Evolutionary conservation across 92 coral and sea anemone species (phyloP).

Genomic region (Siderastrea radians): DNA sequence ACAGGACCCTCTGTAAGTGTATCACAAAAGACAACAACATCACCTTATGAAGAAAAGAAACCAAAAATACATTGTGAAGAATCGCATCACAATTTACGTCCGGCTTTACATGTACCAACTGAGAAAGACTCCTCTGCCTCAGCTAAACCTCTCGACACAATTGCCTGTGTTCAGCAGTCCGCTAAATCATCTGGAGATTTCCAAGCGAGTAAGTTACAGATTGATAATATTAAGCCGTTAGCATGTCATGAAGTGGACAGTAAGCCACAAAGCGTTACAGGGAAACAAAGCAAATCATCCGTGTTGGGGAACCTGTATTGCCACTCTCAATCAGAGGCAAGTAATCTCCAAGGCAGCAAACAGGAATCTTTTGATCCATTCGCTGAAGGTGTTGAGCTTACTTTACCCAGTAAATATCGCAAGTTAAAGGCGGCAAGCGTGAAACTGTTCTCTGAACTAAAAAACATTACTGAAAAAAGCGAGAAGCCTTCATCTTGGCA

Average conservation of each 20-base stretch:
- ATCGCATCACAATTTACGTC: not conserved
- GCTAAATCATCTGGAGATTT: not conserved
- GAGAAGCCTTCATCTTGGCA: slow-evolving; percentile 18
- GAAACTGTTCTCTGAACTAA: slow-evolving; percentile 67
- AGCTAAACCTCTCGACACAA: not conserved
- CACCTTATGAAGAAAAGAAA: not conserved
- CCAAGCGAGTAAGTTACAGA: not conserved
- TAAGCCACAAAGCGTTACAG: not conserved
- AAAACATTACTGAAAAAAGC: slow-evolving; percentile 15
- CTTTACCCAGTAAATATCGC: slow-evolving; percentile 78
- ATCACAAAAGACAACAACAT: not conserved
- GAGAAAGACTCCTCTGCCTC: not conserved
- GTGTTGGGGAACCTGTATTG: not conserved
- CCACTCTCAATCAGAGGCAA: not conserved
- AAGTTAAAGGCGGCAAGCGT: slow-evolving; percentile 74
- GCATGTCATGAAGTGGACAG: not conserved
- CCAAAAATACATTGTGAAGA: not conserved
- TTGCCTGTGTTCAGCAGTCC: not conserved
- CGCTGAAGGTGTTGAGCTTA: slow-evolving; percentile 56
- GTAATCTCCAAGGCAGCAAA: not conserved
- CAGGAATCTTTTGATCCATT: slow-evolving; percentile 60
- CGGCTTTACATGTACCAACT: not conserved
- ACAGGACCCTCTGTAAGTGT: not conserved
- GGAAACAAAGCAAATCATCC: slow-evolving; percentile 6
- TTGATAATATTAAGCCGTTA: not conserved